Percentiles rank a stretch among this genome's conserved stretches.
Conservation (phyloP, 1,140 invertebrate genomes). For the Marisa cornuarietis region DNA sequence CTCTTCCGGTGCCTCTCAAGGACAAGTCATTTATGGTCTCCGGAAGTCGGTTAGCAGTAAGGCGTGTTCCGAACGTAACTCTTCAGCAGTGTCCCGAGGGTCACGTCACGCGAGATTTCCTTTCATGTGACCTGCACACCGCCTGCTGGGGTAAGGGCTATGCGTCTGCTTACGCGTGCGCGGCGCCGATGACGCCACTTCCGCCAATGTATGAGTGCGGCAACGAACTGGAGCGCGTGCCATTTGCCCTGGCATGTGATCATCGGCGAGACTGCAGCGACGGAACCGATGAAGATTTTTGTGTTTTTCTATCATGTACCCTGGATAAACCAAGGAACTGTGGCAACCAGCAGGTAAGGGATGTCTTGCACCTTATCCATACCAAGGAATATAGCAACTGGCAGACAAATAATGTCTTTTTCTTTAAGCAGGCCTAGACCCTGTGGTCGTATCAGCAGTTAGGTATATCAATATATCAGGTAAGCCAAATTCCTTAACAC, state of each 20-base stretch:
- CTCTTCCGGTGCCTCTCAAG: too few relatives aligned
- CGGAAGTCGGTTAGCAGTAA: too few relatives aligned
- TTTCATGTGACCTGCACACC: neutral
- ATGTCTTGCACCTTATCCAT: too few relatives aligned
- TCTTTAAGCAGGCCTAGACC: too few relatives aligned
- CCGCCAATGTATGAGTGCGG: conserved; percentile 4
- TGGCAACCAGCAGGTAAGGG: neutral
- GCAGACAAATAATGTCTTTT: too few relatives aligned
- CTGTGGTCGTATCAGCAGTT: too few relatives aligned
- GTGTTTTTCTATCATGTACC: neutral
- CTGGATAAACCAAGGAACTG: neutral
- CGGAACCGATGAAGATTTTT: conserved; percentile 7
- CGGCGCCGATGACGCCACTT: conserved; percentile 2
- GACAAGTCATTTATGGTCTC: too few relatives aligned
- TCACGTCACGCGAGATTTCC: neutral
- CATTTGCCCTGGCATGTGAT: conserved; percentile 8
- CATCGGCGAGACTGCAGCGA: conserved; percentile 4
- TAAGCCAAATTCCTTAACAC: too few relatives aligned
- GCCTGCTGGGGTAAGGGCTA: neutral
- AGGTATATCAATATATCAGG: too few relatives aligned
- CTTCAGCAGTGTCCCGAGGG: neutral
- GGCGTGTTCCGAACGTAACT: neutral
- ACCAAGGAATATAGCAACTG: too few relatives aligned
- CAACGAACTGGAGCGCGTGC: neutral
- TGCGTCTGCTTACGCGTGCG: neutral